Evolutionary conservation across 2,888 invertebrate genomes (phyloP).

Genomic region (Andrena trimmerana): DNA sequence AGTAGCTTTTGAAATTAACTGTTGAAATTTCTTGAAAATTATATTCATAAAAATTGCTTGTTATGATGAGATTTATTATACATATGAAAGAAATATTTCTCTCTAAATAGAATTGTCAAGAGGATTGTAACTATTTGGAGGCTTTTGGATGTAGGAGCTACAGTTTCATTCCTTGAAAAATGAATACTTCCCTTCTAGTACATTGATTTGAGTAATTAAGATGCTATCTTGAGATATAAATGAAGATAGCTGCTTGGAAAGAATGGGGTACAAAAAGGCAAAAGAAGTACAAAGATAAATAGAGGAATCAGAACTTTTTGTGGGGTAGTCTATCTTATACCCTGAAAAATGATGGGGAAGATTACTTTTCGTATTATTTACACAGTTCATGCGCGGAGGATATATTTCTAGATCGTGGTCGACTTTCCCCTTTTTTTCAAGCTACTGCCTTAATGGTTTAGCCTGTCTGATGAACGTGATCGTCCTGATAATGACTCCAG

Average conservation of each 20-base stretch:
- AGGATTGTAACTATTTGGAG: no score
- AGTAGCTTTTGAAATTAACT: no score
- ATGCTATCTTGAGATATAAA: constrained; percentile 5
- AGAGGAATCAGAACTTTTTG: constrained; percentile 3
- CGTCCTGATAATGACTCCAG: constrained; percentile 38
- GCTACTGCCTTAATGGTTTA: constrained; percentile 35
- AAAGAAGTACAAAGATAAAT: constrained; percentile 2
- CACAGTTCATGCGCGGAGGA: neutral
- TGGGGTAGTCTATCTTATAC: neutral
- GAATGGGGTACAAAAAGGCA: no score
- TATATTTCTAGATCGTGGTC: constrained; percentile 26
- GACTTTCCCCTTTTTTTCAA: constrained; percentile 7
- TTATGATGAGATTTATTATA: no score
- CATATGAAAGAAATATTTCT: no score
- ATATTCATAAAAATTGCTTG: no score
- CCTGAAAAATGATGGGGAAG: constrained; percentile 20
- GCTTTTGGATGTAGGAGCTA: no score
- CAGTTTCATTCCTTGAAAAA: no score
- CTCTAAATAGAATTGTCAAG: no score
- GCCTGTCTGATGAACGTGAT: constrained; percentile 47
- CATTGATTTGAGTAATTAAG: no score
- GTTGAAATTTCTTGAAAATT: no score
- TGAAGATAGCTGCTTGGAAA: neutral
- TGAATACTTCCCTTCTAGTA: no score
- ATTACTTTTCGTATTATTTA: constrained; percentile 24